phyloP scores from a whole-genome alignment of 2,113 vertebrate genomes.

The Apus apus region DNA sequence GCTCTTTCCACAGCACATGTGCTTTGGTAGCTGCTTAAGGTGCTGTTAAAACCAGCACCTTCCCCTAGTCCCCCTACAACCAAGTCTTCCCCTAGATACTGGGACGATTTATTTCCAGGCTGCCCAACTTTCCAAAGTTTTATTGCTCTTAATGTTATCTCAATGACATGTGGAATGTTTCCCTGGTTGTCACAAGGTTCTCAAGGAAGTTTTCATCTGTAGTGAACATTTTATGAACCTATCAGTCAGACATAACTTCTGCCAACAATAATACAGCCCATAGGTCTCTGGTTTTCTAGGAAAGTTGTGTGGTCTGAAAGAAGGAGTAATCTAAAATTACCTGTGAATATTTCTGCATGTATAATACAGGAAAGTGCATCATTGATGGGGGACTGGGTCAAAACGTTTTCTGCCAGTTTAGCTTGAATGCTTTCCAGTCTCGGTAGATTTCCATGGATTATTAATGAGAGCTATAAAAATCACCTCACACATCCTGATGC shows the following conservation, averaged over 20 bases:
- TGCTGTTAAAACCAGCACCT: accelerated
- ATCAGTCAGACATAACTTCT: background rate
- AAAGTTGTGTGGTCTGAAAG: background rate
- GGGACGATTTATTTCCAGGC: background rate
- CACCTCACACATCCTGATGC: background rate
- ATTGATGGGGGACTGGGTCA: background rate
- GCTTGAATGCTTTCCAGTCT: background rate
- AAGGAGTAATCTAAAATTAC: background rate
- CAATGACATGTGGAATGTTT: background rate
- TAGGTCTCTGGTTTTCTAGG: background rate
- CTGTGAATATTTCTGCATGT: background rate
- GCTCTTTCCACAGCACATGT: background rate
- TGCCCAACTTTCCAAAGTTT: background rate
- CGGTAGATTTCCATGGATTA: background rate
- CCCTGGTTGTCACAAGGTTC: background rate
- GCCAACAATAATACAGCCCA: background rate
- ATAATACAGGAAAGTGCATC: background rate
- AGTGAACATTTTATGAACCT: background rate
- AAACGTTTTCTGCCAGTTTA: background rate
- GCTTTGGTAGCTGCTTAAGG: background rate
- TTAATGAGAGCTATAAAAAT: background rate
- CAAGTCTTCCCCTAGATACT: background rate
- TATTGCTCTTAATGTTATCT: background rate
- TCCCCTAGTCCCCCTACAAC: too few species aligned
- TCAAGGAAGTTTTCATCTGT: background rate